These are phyloP conservation scores for Hepsetus odoe DNA, from an alignment of 2,113 vertebrate species.

Conservation along the genomic window DNA sequence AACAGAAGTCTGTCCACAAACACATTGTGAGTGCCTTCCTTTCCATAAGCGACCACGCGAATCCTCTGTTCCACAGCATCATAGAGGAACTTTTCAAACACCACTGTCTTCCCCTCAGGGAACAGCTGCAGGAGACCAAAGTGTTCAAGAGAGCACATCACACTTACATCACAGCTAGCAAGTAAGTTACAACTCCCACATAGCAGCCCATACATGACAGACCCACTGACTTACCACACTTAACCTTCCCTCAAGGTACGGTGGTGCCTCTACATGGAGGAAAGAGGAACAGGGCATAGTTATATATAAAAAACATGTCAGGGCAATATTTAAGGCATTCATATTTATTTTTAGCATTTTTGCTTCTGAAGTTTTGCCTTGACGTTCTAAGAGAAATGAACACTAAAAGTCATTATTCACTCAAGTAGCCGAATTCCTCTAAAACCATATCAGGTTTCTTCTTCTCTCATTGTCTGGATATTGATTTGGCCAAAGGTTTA, in stretches of 20 bases:
- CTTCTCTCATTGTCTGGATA: too few species aligned
- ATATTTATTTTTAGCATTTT: too few species aligned
- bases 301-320: neutral
- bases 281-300: neutral
- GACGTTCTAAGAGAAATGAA: too few species aligned
- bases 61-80: slow-evolving; percentile 52
- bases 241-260: slow-evolving; percentile 50
- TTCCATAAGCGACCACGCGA: slow-evolving; percentile 10
- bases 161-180: neutral
- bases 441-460: too few species aligned
- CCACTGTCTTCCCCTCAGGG: slow-evolving; percentile 22
- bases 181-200: neutral
- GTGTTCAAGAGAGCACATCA: neutral
- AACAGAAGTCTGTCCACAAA: slow-evolving; percentile 47
- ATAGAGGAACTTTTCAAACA: slow-evolving; percentile 56
- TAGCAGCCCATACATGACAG: neutral
- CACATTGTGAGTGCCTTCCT: slow-evolving; percentile 22
- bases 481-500: too few species aligned
- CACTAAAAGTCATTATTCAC: too few species aligned
- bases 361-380: too few species aligned
- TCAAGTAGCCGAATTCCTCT: too few species aligned
- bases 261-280: slow-evolving; percentile 44
- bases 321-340: too few species aligned
- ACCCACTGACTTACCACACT: slow-evolving; percentile 32
- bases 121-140: slow-evolving; percentile 17